These are phyloP conservation scores for Polyommatus icarus DNA, from an alignment of 2,888 invertebrate species.

Conservation along the genomic window DNA sequence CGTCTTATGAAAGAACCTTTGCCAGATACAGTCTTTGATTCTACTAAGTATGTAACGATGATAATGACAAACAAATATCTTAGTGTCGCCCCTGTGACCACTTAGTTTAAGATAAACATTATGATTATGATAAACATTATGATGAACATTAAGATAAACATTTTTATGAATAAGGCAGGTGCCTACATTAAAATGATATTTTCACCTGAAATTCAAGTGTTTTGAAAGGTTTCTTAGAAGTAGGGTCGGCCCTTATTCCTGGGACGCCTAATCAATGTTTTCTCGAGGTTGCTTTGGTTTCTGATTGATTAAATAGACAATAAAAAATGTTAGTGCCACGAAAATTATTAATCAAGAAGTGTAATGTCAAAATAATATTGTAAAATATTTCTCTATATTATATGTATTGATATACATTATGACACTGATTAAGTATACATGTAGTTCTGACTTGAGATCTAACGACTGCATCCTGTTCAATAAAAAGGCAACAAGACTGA, in stretches of 20 bases:
- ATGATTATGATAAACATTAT: not conserved
- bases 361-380: too few species aligned
- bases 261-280: not conserved
- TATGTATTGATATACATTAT: too few species aligned
- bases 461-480: not conserved
- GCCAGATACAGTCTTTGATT: too few species aligned
- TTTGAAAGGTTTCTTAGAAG: not conserved
- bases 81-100: not conserved
- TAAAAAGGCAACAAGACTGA: not conserved
- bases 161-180: too few species aligned
- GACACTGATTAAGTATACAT: too few species aligned
- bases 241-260: not conserved
- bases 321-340: too few species aligned
- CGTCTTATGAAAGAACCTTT: not conserved
- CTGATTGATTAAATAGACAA: too few species aligned
- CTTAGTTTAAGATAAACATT: not conserved
- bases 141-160: not conserved
- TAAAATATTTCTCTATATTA: too few species aligned
- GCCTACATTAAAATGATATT: not conserved
- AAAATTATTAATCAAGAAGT: too few species aligned
- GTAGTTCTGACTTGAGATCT: too few species aligned
- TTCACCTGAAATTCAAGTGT: not conserved
- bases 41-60: not conserved
- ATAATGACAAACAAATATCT: not conserved
- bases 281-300: not conserved